Conservation (phyloP, 2,888 invertebrate species). For the Megamerina dolium region DNA sequence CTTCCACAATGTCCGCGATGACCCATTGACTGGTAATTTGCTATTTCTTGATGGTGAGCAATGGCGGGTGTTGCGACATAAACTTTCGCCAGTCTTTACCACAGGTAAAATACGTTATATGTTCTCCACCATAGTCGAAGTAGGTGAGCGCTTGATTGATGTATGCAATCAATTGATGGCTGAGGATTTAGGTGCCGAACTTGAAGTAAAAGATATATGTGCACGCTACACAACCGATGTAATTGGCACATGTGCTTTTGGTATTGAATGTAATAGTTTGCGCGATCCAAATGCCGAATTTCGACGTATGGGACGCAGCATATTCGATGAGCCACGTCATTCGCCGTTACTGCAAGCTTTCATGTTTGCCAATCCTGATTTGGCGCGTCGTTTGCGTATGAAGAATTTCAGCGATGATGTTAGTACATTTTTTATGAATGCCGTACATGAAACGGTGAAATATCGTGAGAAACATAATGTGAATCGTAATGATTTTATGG, state of each 20-base stretch:
- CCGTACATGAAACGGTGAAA: slow-evolving; percentile 43
- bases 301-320: slow-evolving; percentile 22
- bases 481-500: slow-evolving; percentile 51
- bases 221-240: slow-evolving; percentile 44
- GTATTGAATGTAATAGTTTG: slow-evolving; percentile 46
- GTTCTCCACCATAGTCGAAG: slow-evolving; percentile 31
- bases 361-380: slow-evolving; percentile 16
- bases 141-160: slow-evolving; percentile 3
- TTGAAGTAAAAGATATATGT: slow-evolving; percentile 19
- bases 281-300: slow-evolving; percentile 38
- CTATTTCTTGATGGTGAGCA: slow-evolving; percentile 41
- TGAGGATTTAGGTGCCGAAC: background rate
- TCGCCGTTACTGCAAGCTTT: slow-evolving; percentile 9
- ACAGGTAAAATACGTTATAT: slow-evolving; percentile 52
- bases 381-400: slow-evolving; percentile 22
- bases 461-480: slow-evolving; percentile 39
- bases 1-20: slow-evolving; percentile 37
- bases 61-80: slow-evolving; percentile 50
- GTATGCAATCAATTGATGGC: slow-evolving; percentile 1
- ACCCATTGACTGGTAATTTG: slow-evolving; percentile 42
- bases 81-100: slow-evolving; percentile 51
- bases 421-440: slow-evolving; percentile 34
- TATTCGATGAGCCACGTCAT: slow-evolving; percentile 20
- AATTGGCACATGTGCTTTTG: slow-evolving; percentile 49
- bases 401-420: slow-evolving; percentile 25